phyloP scores from a whole-genome alignment of 2,888 invertebrate species.

The Pseudeuparius sepicola region DNA sequence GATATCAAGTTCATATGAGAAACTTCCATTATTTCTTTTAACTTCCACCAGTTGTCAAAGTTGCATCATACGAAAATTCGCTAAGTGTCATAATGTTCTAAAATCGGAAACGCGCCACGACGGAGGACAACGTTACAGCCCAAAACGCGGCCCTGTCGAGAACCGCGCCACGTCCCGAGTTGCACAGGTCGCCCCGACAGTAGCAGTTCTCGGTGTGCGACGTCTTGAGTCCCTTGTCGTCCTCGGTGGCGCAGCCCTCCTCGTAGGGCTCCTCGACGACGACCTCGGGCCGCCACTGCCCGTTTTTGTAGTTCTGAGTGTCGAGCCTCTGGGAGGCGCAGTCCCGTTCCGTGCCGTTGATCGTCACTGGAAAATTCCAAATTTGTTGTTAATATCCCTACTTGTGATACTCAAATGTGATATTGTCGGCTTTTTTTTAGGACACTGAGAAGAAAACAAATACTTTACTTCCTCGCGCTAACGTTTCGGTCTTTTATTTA shows the following conservation, averaged over 20 bases:
- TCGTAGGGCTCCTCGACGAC: slow-evolving; percentile 59
- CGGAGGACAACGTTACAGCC: too few species aligned
- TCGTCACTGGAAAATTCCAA: slow-evolving; percentile 31
- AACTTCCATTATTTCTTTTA: too few species aligned
- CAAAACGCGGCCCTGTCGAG: too few species aligned
- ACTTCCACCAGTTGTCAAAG: too few species aligned
- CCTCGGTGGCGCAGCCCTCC: slow-evolving; percentile 56
- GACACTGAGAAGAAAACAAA: too few species aligned
- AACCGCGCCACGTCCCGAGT: too few species aligned
- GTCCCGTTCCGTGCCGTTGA: slow-evolving; percentile 53
- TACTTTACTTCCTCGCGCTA: too few species aligned
- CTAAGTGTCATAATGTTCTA: too few species aligned
- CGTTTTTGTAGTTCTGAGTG: slow-evolving; percentile 49
- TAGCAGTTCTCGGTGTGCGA: slow-evolving; percentile 62
- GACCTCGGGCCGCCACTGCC: slow-evolving; percentile 55
- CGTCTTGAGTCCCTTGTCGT: slow-evolving; percentile 53
- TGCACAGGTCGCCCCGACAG: slow-evolving; percentile 65
- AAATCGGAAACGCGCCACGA: too few species aligned
- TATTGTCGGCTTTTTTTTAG: not conserved
- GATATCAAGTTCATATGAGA: too few species aligned
- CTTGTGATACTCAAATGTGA: not conserved
- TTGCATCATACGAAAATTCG: too few species aligned
- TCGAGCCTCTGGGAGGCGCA: slow-evolving; percentile 66
- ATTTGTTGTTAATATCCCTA: not conserved
- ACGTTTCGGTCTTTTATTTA: too few species aligned